These are phyloP conservation scores for Troides aeacus DNA, from an alignment of 2,888 invertebrate genomes.

Conservation along the genomic window DNA sequence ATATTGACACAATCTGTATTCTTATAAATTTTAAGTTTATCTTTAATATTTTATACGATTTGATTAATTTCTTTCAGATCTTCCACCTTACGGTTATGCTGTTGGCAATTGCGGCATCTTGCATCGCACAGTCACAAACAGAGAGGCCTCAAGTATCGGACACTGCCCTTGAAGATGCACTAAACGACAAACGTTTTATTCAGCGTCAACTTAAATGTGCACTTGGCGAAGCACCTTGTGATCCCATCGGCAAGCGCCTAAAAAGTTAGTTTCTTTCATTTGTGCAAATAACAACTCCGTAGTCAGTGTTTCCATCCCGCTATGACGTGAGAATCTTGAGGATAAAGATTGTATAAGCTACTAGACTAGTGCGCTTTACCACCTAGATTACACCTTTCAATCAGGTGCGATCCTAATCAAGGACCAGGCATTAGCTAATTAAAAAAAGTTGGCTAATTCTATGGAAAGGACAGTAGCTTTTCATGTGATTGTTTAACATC, in stretches of 20 bases:
- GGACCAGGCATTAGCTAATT: too few species aligned
- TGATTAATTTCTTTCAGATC: slow-evolving; percentile 43
- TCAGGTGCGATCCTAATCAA: too few species aligned
- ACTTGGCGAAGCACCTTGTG: slow-evolving; percentile 86
- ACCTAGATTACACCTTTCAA: too few species aligned
- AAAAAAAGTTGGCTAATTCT: too few species aligned
- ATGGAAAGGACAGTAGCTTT: too few species aligned
- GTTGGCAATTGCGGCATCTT: slow-evolving; percentile 48
- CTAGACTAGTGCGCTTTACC: too few species aligned
- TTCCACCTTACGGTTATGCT: slow-evolving; percentile 41
- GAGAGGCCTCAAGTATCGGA: slow-evolving; percentile 80
- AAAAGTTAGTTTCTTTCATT: slow-evolving; percentile 82
- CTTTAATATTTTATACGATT: not conserved
- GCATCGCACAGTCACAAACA: slow-evolving; percentile 43
- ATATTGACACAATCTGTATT: not conserved
- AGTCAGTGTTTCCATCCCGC: not conserved
- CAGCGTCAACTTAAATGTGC: slow-evolving; percentile 87
- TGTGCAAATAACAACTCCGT: not conserved
- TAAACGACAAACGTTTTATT: slow-evolving; percentile 85
- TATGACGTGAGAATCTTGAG: too few species aligned
- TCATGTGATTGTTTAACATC: too few species aligned
- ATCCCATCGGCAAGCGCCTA: slow-evolving; percentile 85
- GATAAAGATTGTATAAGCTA: too few species aligned
- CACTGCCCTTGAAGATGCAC: slow-evolving; percentile 83
- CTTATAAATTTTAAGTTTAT: not conserved